Evolutionary conservation across 2,797 vertebrate species (phyloP), one percentile per base, ranked within the genome.

Genomic region (Muraenolepis orangiensis): DNA sequence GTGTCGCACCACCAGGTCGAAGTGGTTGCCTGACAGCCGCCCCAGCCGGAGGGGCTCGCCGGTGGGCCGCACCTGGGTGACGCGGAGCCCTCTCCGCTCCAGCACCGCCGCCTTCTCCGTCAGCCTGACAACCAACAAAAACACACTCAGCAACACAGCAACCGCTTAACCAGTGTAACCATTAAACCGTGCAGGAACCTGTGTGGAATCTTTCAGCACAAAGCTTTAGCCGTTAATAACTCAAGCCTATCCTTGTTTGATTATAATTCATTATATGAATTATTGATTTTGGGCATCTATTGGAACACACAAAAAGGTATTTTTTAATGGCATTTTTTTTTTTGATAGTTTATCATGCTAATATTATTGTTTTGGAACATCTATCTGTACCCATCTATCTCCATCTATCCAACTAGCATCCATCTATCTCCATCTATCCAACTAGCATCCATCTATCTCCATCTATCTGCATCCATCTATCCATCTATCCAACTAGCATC

Each of bases 1-100:
- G 83, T 95, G 89, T 72, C 96, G 95, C 78, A 99, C 92, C 81
- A 96, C 84, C 75, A 99, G 92, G 84, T 95, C 93, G 78, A 99
- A 99, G 87, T 95, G 96, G 89, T 99, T 99, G 80, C 98, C 98
- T 85, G 90, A 93, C 30, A 99, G 93, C 18, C 94, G 93, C 10
- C 97, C 98, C 0, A 99, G 95, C 70, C 88, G 93, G 36, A 99
- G 94, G 10, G 95, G 94, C 84, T 95, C 93, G 4, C 82, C 75
- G 10, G 88, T 91, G 6, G 93, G 77, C 42, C 40, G 91, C 70
- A 98, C 84, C 51, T 94, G 95, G 74, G 91, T 94, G 66, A 98
- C 85, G 30, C 76, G 90, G 76, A 99, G 92, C 78, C 95, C 95
- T 64, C 91, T 95, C 84, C 88, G 95, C 85, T 93, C 92, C 70